A percentile compares a stretch with the other conserved stretches of the same genome.
Evolutionary conservation across 2,797 vertebrate genomes (phyloP).

Genomic region (Eulemur mongoz): DNA sequence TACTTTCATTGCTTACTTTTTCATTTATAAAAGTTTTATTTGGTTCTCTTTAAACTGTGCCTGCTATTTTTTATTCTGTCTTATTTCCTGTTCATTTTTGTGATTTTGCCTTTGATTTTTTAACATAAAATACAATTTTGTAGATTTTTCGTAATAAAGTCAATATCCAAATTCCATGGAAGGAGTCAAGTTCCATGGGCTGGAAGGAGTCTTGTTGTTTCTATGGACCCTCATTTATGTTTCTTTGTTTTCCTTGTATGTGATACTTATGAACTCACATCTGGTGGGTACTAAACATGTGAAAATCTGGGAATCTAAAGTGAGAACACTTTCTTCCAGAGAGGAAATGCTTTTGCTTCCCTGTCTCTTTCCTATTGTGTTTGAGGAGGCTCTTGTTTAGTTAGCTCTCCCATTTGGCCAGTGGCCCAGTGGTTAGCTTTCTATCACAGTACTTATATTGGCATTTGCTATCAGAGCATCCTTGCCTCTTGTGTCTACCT

Average conservation of each 20-base stretch:
- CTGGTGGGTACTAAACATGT: background rate
- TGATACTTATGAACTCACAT: background rate
- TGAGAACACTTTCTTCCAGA: background rate
- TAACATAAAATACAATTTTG: background rate
- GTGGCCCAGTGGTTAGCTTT: background rate
- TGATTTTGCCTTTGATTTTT: background rate
- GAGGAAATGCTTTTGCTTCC: background rate
- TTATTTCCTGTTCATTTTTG: background rate
- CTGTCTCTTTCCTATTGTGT: background rate
- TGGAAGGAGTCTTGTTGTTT: background rate
- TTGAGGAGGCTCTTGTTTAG: background rate
- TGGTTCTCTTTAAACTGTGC: background rate
- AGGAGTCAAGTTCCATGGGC: background rate
- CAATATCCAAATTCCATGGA: background rate
- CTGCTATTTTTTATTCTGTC: background rate
- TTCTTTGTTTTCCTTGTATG: background rate
- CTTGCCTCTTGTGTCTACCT: background rate
- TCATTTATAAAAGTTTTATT: background rate
- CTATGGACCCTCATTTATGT: background rate
- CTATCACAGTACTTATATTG: background rate
- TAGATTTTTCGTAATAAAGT: background rate
- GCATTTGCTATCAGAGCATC: background rate
- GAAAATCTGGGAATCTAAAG: background rate
- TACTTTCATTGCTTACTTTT: background rate
- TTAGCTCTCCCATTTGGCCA: background rate